Percentiles rank a stretch among this genome's conserved stretches.
phyloP scores from a whole-genome alignment of 2,797 vertebrate species.

The Poliocrania exsul region DNA sequence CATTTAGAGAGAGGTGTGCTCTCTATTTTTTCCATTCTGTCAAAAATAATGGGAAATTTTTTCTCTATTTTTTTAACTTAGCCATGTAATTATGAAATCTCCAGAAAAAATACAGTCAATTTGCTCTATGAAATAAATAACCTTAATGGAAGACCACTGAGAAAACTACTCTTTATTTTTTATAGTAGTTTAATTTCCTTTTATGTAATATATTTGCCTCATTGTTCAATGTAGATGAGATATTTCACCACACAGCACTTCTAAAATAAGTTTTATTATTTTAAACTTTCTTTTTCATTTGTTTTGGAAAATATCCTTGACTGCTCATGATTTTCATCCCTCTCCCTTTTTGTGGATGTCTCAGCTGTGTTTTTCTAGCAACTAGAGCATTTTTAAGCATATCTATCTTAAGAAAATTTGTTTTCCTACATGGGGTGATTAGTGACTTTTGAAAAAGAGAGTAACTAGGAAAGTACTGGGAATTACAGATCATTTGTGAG shows the following conservation, averaged over 20 bases:
- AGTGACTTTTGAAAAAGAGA: neutral
- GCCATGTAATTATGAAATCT: neutral
- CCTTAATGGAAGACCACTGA: neutral
- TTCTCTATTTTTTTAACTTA: neutral
- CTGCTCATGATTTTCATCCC: neutral
- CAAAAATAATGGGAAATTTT: neutral
- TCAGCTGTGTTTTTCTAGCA: neutral
- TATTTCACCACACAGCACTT: neutral
- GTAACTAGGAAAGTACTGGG: neutral
- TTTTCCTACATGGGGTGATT: fast-evolving
- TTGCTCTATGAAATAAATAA: neutral
- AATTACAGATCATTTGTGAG: neutral
- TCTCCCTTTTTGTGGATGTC: neutral
- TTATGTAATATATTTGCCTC: neutral
- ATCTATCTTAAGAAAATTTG: neutral
- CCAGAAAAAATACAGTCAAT: neutral
- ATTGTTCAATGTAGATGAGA: neutral
- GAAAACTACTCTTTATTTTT: neutral
- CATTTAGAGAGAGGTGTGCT: neutral
- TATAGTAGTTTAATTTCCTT: neutral
- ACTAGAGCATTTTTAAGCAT: neutral
- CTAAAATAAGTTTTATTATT: neutral
- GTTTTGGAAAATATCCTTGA: neutral
- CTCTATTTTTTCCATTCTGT: neutral
- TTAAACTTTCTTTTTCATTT: neutral